Conservation (phyloP, 2,113 vertebrate species). For the Ursus arctos region DNA sequence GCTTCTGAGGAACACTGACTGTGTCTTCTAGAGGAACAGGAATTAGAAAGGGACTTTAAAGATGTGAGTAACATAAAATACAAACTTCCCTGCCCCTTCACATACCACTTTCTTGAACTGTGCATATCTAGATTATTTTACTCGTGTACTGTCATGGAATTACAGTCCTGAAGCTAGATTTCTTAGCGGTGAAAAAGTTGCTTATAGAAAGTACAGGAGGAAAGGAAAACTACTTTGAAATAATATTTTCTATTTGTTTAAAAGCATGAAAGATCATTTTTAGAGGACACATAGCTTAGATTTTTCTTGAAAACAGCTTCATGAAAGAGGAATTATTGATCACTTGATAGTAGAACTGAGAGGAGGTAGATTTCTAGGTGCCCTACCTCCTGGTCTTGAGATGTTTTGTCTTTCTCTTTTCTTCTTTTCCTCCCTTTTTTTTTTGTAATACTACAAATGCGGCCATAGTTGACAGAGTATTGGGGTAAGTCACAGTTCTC, state of each 20-base stretch:
- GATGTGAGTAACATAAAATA: neutral
- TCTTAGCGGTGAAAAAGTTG: neutral
- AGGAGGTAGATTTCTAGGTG: no score
- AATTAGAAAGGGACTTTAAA: neutral
- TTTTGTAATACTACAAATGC: neutral
- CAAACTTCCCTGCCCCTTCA: neutral
- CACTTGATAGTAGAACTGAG: neutral
- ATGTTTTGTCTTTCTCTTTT: neutral
- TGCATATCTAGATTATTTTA: neutral
- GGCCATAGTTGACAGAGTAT: neutral
- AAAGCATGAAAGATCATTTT: slow-evolving; percentile 29
- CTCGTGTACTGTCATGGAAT: neutral
- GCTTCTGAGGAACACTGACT: neutral
- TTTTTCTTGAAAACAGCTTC: slow-evolving; percentile 12
- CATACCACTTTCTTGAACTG: neutral
- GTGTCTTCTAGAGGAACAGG: neutral
- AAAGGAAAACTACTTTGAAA: slow-evolving; percentile 46
- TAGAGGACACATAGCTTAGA: neutral
- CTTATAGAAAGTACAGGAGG: neutral
- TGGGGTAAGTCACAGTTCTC: slow-evolving; percentile 5
- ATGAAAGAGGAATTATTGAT: neutral
- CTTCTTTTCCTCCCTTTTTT: neutral
- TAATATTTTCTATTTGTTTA: slow-evolving; percentile 41
- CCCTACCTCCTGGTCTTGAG: neutral
- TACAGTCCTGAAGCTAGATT: neutral